These are phyloP conservation scores for Chionodraco myersi DNA, from an alignment of 2,113 vertebrate species.

Conservation along the genomic window DNA sequence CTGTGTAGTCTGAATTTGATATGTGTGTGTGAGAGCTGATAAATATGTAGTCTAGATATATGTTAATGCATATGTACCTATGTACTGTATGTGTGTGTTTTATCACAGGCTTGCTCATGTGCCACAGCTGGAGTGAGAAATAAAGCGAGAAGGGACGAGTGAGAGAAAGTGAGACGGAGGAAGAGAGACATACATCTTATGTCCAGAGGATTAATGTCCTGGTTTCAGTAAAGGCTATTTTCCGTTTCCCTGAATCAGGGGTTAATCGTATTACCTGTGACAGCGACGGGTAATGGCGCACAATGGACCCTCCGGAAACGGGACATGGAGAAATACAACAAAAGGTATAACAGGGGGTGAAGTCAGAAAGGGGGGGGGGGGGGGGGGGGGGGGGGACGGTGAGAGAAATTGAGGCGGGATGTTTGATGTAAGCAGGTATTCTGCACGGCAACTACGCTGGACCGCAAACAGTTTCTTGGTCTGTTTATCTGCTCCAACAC, in stretches of 20 bases:
- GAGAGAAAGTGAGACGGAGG: background rate
- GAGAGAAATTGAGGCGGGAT: background rate
- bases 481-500: background rate
- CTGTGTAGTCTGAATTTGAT: slow-evolving; percentile 4
- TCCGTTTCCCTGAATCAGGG: slow-evolving; percentile 48
- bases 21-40: background rate
- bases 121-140: background rate
- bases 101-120: slow-evolving; percentile 16
- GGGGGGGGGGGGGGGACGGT: too few species aligned
- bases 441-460: background rate
- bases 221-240: slow-evolving; percentile 50
- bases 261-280: slow-evolving; percentile 71
- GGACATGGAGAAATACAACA: slow-evolving; percentile 32
- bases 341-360: background rate
- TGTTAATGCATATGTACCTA: background rate
- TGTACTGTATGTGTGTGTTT: background rate
- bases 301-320: slow-evolving; percentile 10
- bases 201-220: slow-evolving; percentile 52
- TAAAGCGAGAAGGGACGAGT: background rate
- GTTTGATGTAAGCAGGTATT: background rate
- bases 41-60: background rate
- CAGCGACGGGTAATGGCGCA: slow-evolving; percentile 38
- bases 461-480: background rate
- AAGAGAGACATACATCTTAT: slow-evolving; percentile 35
- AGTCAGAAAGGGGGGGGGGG: too few species aligned